Percentiles rank a stretch among this genome's conserved stretches.
Evolutionary conservation across 2,888 invertebrate species (phyloP).

Genomic region (Drosophila nr. fundita): DNA sequence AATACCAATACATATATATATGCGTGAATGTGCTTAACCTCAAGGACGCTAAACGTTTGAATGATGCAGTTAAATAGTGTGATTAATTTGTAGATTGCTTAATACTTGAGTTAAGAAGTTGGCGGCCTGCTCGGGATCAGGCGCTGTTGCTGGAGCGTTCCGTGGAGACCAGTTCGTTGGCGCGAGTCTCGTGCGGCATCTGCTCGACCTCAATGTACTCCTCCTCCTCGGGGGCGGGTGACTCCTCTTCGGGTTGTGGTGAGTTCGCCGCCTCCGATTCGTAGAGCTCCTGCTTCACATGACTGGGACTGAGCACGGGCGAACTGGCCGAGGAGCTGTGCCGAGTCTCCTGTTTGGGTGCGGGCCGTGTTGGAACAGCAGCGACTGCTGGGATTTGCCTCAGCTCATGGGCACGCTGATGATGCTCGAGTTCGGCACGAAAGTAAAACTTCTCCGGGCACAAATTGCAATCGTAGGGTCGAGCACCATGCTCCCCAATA

Average conservation of each 20-base stretch:
- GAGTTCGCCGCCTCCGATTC: slow-evolving; percentile 57
- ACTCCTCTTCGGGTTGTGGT: slow-evolving; percentile 20
- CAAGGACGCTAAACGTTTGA: slow-evolving; percentile 24
- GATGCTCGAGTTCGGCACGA: slow-evolving; percentile 95
- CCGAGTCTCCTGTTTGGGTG: slow-evolving; percentile 33
- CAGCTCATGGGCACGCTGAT: slow-evolving; percentile 88
- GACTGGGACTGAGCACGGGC: slow-evolving; percentile 34
- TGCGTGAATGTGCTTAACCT: neutral
- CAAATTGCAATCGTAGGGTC: slow-evolving; percentile 93
- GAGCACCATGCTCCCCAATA: slow-evolving; percentile 93
- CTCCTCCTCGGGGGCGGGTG: slow-evolving; percentile 81
- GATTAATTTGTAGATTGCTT: slow-evolving; percentile 5
- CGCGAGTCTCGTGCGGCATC: slow-evolving; percentile 69
- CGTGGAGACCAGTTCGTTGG: slow-evolving; percentile 38
- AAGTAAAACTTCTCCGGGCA: slow-evolving; percentile 96
- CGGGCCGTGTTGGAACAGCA: neutral
- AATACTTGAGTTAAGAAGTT: slow-evolving; percentile 12
- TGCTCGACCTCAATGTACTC: slow-evolving; percentile 85
- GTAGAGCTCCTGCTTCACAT: slow-evolving; percentile 68
- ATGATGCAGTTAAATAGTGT: slow-evolving; percentile 13
- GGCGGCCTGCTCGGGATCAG: slow-evolving; percentile 33
- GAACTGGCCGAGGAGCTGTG: slow-evolving; percentile 39
- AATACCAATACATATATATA: neutral
- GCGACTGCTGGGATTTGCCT: slow-evolving; percentile 36
- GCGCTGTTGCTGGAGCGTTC: slow-evolving; percentile 73